A percentile compares a stretch with the other conserved stretches of the same genome.
Conservation (phyloP, 2,888 invertebrate species). For the Mermis nigrescens region DNA sequence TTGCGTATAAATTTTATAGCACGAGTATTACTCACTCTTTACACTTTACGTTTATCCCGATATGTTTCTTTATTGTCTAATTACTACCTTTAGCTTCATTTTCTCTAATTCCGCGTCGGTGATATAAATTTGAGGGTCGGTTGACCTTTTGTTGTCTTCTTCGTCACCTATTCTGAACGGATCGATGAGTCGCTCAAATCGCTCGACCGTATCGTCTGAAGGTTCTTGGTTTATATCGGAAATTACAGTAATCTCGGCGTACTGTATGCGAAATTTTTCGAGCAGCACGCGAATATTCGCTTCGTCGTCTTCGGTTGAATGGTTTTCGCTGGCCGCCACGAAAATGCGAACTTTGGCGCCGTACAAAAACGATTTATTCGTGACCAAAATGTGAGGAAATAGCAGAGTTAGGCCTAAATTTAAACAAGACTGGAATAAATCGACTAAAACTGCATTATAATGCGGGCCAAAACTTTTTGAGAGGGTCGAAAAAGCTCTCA, state of each 20-base stretch:
- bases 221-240: slow-evolving; percentile 42
- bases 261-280: slow-evolving; percentile 89
- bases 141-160: background rate
- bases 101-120: background rate
- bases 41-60: no score
- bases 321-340: slow-evolving; percentile 27
- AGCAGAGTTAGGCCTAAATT: slow-evolving; percentile 50
- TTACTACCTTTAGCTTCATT: background rate
- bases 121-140: background rate
- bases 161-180: background rate
- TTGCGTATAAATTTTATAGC: no score
- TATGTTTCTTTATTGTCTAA: no score
- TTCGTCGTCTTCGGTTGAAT: slow-evolving; percentile 23
- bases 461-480: no score
- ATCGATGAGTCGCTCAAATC: background rate
- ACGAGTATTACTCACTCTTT: no score
- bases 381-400: slow-evolving; percentile 62
- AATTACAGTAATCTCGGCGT: slow-evolving; percentile 73
- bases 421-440: background rate
- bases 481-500: no score
- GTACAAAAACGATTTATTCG: slow-evolving; percentile 40
- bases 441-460: no score
- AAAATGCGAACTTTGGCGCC: slow-evolving; percentile 27
- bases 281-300: slow-evolving; percentile 66
- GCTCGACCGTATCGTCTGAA: background rate